phyloP scores from a whole-genome alignment of 92 coral and sea anemone genomes.

The Chrysogorgia sp. region DNA sequence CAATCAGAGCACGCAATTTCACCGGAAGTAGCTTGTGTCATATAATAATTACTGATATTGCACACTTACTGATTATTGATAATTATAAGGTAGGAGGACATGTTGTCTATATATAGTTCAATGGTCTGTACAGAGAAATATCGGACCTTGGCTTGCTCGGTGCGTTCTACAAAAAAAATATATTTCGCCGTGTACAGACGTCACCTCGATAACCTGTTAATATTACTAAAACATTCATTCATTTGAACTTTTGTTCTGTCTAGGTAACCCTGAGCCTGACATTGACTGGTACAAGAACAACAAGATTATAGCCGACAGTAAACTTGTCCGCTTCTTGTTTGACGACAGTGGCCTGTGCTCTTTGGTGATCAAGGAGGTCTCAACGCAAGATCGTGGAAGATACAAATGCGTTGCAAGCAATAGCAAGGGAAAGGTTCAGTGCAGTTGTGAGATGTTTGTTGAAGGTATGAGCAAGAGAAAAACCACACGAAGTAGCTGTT shows the following conservation, averaged over 20 bases:
- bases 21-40: too few species aligned
- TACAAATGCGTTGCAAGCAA: constrained; percentile 98
- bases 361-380: constrained; percentile 77
- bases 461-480: constrained; percentile 69
- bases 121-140: too few species aligned
- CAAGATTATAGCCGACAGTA: constrained; percentile 88
- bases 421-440: constrained; percentile 91
- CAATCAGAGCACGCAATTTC: too few species aligned
- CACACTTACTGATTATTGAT: too few species aligned
- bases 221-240: neutral
- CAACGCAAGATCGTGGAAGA: constrained; percentile 86
- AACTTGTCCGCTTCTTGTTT: constrained; percentile 72
- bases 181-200: too few species aligned
- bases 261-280: constrained; percentile 97
- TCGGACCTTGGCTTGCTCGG: too few species aligned
- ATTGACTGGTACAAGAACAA: constrained; percentile 98
- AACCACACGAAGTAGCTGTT: neutral
- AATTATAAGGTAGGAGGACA: too few species aligned
- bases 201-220: too few species aligned
- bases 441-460: constrained; percentile 93
- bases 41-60: too few species aligned
- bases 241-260: neutral
- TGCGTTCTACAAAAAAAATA: too few species aligned
- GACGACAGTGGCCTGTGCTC: constrained; percentile 87
- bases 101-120: too few species aligned